Base-by-base conservation (phyloP, 1,140 invertebrate species). In the Leptoteleia sp. region DNA sequence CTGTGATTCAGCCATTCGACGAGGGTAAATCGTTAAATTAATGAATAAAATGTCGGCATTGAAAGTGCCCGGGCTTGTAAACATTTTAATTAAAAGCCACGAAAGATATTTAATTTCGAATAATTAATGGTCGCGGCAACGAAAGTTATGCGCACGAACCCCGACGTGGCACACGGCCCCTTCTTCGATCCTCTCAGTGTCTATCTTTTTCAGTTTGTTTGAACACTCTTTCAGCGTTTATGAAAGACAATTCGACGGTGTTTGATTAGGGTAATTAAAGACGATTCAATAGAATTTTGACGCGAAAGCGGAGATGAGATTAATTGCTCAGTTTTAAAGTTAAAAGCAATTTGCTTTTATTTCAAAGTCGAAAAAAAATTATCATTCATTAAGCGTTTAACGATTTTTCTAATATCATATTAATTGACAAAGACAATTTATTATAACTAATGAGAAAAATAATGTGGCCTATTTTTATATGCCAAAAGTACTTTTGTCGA, bases 71-170 rank as follows among this genome's bases (percentile, higher is more conserved):
- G 7, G 62, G 68, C 81, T 82, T 85, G 82, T 87, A 86, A 87
- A 86, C 84, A 86, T 85, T 88, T 85, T 87, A 88, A 87, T 88
- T 87, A 88, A 87, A 87, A 76, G 76, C 50, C 76, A 50, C 73
- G 81, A 79, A 85, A 83, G 84, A 86, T 88, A 86, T 88, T 88
- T 87, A 87, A 87, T 86, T 86, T 87, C 77, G 80, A 84, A 86
- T 87, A 88, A 87, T 87, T 87, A 86, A 87, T 88, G 85, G 80
- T 87, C 78, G 79, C 54, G 50, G 52, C 31, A 37, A 47, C 16
- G 48, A 57, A 68, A 76, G 59, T 76, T 81, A 84, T 85, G 84
- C 84, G 83, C 81, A 61, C 72, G 64, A 79, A 80, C 78, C 83
- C 81, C 62, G 48, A 27, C 15, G 9, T n/a, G 17, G 1, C 13